Conservation (phyloP, 2,113 vertebrate species). For the Brienomyrus longianalis region DNA sequence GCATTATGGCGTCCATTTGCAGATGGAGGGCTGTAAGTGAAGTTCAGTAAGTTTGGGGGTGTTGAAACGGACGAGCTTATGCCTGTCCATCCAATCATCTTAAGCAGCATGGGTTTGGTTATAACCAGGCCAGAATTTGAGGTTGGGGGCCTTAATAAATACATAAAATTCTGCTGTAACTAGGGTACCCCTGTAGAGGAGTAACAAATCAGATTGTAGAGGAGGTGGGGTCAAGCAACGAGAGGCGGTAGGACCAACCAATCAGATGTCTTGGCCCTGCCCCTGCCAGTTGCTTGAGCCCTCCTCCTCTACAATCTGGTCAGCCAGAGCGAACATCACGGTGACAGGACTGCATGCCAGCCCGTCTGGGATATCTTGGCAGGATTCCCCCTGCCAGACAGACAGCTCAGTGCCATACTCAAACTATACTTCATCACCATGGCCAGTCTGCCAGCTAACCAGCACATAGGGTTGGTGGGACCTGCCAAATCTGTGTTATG, state of each 20-base stretch:
- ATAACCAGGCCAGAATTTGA: background rate
- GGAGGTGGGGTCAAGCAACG: too few relatives aligned
- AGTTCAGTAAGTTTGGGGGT: background rate
- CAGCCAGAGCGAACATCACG: background rate
- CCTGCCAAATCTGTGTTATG: background rate
- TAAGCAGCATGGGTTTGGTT: background rate
- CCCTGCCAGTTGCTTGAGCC: too few relatives aligned
- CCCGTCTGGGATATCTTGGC: constrained; percentile 6
- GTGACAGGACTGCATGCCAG: background rate
- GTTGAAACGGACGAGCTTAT: background rate
- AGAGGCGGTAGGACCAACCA: too few relatives aligned
- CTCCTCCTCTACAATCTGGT: too few relatives aligned
- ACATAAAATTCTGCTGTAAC: background rate
- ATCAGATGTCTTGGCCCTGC: too few relatives aligned
- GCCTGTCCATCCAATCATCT: background rate
- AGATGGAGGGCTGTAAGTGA: background rate
- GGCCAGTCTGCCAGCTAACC: background rate
- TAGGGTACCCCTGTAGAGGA: too few relatives aligned
- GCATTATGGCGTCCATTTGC: background rate
- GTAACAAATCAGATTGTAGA: too few relatives aligned
- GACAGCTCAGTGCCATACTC: background rate
- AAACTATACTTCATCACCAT: background rate
- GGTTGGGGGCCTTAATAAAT: background rate
- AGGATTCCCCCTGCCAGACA: background rate
- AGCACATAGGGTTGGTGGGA: background rate